Percentiles rank a stretch among this genome's conserved stretches.
These are phyloP conservation scores for Microplitis demolitor DNA, from an alignment of 1,140 invertebrate genomes.

Conservation along the genomic window DNA sequence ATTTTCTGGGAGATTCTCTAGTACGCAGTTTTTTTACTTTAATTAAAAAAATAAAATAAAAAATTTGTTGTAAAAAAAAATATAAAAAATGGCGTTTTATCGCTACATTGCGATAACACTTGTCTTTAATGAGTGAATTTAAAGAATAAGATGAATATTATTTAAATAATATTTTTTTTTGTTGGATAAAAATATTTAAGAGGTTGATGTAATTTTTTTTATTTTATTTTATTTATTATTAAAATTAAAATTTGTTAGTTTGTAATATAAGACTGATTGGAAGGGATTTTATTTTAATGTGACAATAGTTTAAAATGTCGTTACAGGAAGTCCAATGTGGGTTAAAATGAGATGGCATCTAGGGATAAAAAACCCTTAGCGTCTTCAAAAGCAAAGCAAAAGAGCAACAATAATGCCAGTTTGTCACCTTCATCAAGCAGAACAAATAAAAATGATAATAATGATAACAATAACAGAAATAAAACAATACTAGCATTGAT, in stretches of 20 bases:
- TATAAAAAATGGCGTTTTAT: conserved; percentile 1
- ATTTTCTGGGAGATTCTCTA: too few relatives aligned
- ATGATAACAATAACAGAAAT: conserved; percentile 45
- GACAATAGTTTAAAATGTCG: conserved; percentile 32
- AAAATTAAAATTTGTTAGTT: conserved; percentile 18
- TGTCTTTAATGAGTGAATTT: neutral
- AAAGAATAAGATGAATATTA: conserved; percentile 10
- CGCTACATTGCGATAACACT: conserved; percentile 3
- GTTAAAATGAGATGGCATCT: conserved; percentile 64
- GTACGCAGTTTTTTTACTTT: too few relatives aligned
- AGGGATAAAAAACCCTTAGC: conserved; percentile 62
- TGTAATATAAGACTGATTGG: neutral
- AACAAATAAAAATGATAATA: conserved; percentile 35
- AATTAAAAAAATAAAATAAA: too few relatives aligned
- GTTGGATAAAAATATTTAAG: neutral
- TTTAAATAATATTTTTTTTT: conserved; percentile 1
- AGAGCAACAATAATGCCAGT: conserved; percentile 54
- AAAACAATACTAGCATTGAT: conserved; percentile 53
- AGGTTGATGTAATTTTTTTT: neutral
- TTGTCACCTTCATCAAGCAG: conserved; percentile 46
- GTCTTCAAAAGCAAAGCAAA: conserved; percentile 60
- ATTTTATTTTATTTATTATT: neutral
- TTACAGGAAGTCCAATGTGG: conserved; percentile 61
- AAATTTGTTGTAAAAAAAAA: too few relatives aligned
- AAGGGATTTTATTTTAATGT: conserved; percentile 23